Base-by-base conservation (phyloP, 2,888 invertebrate genomes). In the Teleogryllus oceanicus region DNA sequence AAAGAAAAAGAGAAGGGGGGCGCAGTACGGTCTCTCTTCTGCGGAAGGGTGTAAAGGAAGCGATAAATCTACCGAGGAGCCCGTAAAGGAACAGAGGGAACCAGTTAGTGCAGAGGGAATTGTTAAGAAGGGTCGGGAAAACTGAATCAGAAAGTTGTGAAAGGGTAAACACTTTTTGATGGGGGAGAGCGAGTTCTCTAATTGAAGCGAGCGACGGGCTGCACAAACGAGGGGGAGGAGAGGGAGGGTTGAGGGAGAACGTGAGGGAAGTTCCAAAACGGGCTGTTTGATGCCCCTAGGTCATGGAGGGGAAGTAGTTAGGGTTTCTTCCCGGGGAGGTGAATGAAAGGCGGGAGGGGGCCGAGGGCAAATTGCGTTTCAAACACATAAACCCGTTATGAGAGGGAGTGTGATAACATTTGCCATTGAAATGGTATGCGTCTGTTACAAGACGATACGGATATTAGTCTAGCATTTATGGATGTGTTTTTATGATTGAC, bases 111-210 rank as follows among this genome's bases (percentile, higher is more conserved):
- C 62, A 62, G 62, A 62, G 16, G 62, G 62, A 62, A 62, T 62
- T n/a, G 62, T 62, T 62, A 62, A 62, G 62, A 62, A 62, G 62
- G 62, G 62, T 62, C n/a, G 62, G 62, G n/a, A 62, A 62, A 62
- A 62, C 16, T 62, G 62, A 62, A 62, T 62, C 62, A 62, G 62
- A 62, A 62, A 62, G 62, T 62, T 62, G 62, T 62, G 62, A 62
- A 62, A 62, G 62, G 62, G 62, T 62, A 62, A 62, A 62, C 62
- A 62, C 62, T 62, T 62, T 62, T 62, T 62, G 62, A 62, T 62
- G 62, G 62, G n/a, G 62, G 62, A n/a, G n/a, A 62, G 62, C 16
- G n/a, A 62, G 62, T 18, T 62, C 62, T 62, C 62, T 62, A 62
- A 62, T 62, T 62, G 62, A 62, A 62, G 62, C 13, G 62, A 62